Base-by-base conservation (phyloP, 1,140 invertebrate species). In the Pseudomyrmex gracilis region DNA sequence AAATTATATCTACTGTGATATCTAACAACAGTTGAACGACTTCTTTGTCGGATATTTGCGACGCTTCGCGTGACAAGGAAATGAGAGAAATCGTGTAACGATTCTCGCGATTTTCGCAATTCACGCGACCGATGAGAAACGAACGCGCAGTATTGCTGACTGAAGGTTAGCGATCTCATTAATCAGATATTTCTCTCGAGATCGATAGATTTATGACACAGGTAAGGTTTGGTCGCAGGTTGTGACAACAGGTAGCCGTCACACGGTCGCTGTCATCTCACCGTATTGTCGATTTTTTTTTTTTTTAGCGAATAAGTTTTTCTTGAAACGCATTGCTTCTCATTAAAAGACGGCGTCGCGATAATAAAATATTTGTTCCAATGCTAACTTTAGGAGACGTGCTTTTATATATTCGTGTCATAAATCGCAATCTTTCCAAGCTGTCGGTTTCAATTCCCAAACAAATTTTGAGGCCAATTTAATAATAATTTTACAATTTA, bases 1-100 rank as follows among this genome's bases (percentile, higher is more conserved):
- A 9, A 80, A 80, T 70, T 70, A 80, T 70, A 58, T 8, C n/a
- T 2, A 43, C 15, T 24, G 8, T n/a, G 34, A 7, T 34, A 5
- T 58, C 7, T 7, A 20, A 1, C 15, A 57, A n/a, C n/a, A 70
- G 53, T 80, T 71, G 76, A 80, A 80, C 15, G 66, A 70, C 66
- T 80, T 60, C 10, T 60, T 60, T 17, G 47, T 61, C 47, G 24
- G n/a, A 0, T 0, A 58, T 34, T 1, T 34, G 7, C 13, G 24
- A 43, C 34, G n/a, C 2, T 12, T 60, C 12, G 4, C 9, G 20
- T 1, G 12, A 53, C 13, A 17, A 49, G 34, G 12, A n/a, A 76
- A 20, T 53, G 45, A 53, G 53, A 64, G 45, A n/a, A 43, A 5
- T n/a, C n/a, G 4, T 9, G 51, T 49, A 47, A 34, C 34, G n/a